Evolutionary conservation across 2,888 invertebrate species (phyloP).

Genomic region (Mycogona germanica): DNA sequence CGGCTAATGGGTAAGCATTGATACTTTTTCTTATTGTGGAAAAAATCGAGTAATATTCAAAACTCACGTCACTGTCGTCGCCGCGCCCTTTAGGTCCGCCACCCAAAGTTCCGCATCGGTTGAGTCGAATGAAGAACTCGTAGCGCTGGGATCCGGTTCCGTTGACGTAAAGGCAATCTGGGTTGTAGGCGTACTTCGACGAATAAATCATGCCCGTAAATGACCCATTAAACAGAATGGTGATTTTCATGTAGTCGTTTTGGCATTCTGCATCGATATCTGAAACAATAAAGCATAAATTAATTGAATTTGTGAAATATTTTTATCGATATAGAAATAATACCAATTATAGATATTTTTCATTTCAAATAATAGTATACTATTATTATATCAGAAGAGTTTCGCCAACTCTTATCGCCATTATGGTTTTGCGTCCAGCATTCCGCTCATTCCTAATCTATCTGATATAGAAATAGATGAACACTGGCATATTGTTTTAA

Average conservation of each 20-base stretch:
- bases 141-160: conserved; percentile 83
- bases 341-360: too few species aligned
- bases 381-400: too few species aligned
- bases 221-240: conserved; percentile 82
- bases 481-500: background rate
- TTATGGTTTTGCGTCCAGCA: too few species aligned
- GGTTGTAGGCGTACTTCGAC: conserved; percentile 83
- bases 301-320: too few species aligned
- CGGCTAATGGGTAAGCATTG: background rate
- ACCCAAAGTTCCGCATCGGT: conserved; percentile 81
- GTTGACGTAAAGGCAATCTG: conserved; percentile 89
- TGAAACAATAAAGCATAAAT: conserved; percentile 33
- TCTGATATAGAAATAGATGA: background rate
- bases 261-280: conserved; percentile 93
- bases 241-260: conserved; percentile 90
- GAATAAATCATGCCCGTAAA: conserved; percentile 81
- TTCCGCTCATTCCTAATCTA: too few species aligned
- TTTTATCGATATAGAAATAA: too few species aligned
- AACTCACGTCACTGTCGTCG: conserved; percentile 15
- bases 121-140: conserved; percentile 85
- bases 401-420: too few species aligned
- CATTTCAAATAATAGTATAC: too few species aligned
- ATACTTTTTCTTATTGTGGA: conserved; percentile 1
- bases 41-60: background rate
- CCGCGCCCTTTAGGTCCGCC: conserved; percentile 35